Conservation (phyloP, 2,797 vertebrate genomes). For the Masticophis lateralis region DNA sequence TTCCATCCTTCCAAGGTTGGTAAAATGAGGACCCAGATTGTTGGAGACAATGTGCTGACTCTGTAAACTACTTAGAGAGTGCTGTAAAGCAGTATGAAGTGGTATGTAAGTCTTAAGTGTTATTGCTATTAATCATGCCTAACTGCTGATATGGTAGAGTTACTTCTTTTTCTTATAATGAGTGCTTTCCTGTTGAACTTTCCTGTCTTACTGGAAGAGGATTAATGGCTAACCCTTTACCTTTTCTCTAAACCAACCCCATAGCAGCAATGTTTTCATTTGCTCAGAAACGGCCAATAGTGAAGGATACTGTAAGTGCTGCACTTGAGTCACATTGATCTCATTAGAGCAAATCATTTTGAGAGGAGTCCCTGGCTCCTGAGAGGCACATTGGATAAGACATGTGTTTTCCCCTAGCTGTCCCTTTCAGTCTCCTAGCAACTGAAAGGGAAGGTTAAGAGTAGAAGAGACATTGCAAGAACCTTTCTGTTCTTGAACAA, state of each 20-base stretch:
- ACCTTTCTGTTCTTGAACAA: background rate
- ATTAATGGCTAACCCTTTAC: background rate
- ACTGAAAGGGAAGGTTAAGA: background rate
- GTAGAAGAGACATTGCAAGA: background rate
- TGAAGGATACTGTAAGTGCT: background rate
- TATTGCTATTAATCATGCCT: background rate
- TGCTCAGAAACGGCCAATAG: background rate
- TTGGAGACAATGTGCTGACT: too few relatives aligned
- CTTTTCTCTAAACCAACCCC: background rate
- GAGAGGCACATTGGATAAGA: background rate
- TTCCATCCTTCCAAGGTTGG: background rate
- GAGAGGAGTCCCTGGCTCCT: background rate
- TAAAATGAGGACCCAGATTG: too few relatives aligned
- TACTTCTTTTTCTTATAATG: background rate
- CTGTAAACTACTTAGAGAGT: too few relatives aligned
- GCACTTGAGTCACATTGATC: background rate
- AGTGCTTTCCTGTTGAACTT: background rate
- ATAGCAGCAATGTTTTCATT: background rate
- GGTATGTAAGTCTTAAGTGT: too few relatives aligned
- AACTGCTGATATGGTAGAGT: background rate
- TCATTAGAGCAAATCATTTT: background rate
- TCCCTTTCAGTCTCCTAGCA: background rate
- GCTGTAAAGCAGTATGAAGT: too few relatives aligned
- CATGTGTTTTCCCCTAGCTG: background rate
- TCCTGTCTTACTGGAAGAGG: background rate